Base-by-base conservation (phyloP, 2,113 vertebrate species). In the Glaucidium brasilianum region DNA sequence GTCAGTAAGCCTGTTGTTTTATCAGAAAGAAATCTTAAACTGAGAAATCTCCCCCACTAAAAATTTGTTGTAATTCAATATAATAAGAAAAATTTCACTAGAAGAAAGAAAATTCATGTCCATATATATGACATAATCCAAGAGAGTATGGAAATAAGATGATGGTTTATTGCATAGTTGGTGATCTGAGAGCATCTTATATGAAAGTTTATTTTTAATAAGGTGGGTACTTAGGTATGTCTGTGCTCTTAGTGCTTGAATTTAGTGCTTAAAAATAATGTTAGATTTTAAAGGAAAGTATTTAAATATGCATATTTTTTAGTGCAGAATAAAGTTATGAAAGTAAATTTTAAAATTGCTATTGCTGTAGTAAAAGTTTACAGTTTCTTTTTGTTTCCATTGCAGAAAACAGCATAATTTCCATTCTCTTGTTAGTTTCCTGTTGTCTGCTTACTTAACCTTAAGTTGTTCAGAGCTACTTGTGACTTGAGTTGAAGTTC, bases 1-100 rank as follows among this genome's bases (percentile, higher is more conserved):
- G 81, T 81, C 58, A 93, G 30, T 95, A 97, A 96, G 53, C 85
- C 81, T 98, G 91, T 64, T 94, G 83, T 90, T 93, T 96, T 94
- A 94, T 90, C 82, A 95, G 72, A 91, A 94, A 94, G 63, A 82
- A 97, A 86, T 18, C 20, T 97, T 75, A 89, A 71, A 73, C 41
- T 94, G 66, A 94, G 93, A 94, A 95, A 80, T 82, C 52, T 90
- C 49, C 72, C 16, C 20, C 30, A 16, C 3, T 1, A 63, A 85
- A 89, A 79, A 16, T 52, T 63, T 64, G 9, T 32, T 87, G n/a
- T 71, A 85, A 63, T 39, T 75, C 62, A 82, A 50, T 32, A 66
- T 17, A 35, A n/a, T 25, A 76, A 66, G 34, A 76, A 91, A 86
- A 19, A 56, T 88, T 84, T 96, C 41, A 25, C 72, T 91, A 66